Conservation (phyloP, 2,797 vertebrate genomes). For the Chiroxiphia lanceolata region DNA sequence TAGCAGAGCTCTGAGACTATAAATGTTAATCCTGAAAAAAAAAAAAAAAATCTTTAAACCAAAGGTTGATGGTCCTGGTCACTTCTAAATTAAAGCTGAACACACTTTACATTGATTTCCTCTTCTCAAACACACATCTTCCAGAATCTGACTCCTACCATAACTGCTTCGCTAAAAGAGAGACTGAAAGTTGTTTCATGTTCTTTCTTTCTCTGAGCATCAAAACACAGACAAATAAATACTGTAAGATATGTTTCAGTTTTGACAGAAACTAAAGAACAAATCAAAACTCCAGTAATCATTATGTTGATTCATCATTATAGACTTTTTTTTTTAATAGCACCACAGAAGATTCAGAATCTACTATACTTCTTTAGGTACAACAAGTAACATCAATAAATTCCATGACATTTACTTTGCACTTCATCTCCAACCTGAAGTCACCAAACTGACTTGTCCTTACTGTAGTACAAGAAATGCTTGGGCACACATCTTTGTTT, state of each 20-base stretch:
- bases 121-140: neutral
- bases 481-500: neutral
- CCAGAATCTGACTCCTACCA: neutral
- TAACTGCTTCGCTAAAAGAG: neutral
- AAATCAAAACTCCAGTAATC: neutral
- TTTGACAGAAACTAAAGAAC: neutral
- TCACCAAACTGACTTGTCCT: neutral
- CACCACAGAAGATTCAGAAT: neutral
- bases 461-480: accelerated
- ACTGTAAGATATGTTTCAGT: neutral
- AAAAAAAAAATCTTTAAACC: neutral
- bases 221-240: neutral
- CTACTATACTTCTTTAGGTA: neutral
- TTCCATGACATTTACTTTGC: neutral
- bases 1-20: neutral
- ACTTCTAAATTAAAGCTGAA: neutral
- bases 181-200: neutral
- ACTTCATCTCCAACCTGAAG: neutral
- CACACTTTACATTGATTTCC: neutral
- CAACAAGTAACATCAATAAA: neutral
- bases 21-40: neutral
- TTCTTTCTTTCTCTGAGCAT: neutral
- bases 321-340: neutral
- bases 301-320: neutral
- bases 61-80: neutral